A percentile compares a stretch with the other conserved stretches of the same genome.
Conservation (phyloP, 2,797 vertebrate species). For the Sorex maritimensis region DNA sequence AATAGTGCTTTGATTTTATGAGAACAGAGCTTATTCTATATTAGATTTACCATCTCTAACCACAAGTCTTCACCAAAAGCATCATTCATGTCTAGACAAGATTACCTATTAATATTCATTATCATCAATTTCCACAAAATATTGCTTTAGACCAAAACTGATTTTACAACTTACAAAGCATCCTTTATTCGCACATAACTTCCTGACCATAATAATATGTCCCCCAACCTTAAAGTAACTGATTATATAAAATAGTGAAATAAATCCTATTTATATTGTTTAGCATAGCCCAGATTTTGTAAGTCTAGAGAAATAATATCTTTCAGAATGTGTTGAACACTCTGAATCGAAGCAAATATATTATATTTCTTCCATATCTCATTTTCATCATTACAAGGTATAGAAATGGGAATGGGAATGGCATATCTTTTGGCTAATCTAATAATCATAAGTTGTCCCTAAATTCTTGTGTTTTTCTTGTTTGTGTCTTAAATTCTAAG, state of each 20-base stretch:
- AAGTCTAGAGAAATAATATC: too few species aligned
- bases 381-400: neutral
- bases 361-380: neutral
- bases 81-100: neutral
- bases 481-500: constrained; percentile 14
- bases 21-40: neutral
- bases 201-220: neutral
- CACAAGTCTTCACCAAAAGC: neutral
- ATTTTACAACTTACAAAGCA: neutral
- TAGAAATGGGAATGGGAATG: neutral
- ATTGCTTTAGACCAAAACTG: neutral
- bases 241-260: constrained; percentile 5
- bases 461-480: neutral
- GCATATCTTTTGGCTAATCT: too few species aligned
- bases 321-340: too few species aligned
- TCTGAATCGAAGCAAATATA: neutral
- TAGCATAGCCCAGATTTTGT: too few species aligned
- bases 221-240: neutral
- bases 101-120: neutral
- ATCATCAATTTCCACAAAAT: neutral
- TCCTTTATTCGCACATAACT: neutral
- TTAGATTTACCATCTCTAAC: neutral
- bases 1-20: neutral
- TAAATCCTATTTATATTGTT: neutral
- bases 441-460: neutral